Conservation (phyloP, 2,797 vertebrate genomes). For the Glossophaga mutica region DNA sequence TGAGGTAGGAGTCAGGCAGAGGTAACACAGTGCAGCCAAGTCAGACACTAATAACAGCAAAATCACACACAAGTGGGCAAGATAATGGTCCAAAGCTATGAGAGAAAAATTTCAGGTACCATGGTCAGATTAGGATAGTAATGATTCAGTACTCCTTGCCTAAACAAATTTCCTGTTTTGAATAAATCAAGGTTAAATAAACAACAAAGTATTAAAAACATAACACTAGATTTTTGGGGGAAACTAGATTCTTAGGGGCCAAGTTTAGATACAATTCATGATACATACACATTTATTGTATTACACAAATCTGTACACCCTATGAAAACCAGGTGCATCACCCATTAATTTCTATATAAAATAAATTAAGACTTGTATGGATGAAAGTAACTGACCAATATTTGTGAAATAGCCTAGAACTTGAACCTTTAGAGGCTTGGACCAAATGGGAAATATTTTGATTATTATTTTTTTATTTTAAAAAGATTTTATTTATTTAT, state of each 20-base stretch:
- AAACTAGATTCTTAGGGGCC: neutral
- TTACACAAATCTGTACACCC: neutral
- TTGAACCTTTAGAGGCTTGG: neutral
- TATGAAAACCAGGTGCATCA: neutral
- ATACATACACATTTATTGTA: neutral
- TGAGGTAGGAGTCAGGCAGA: neutral
- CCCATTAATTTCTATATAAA: conserved; percentile 6
- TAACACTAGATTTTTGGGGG: neutral
- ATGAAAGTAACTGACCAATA: neutral
- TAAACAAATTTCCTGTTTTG: neutral
- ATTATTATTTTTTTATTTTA: too few species aligned
- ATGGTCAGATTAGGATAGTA: neutral
- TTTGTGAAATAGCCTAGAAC: neutral
- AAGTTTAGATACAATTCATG: neutral
- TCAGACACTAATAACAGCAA: neutral
- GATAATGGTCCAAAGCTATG: neutral
- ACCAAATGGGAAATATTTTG: neutral
- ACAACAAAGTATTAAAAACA: neutral
- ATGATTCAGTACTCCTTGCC: neutral
- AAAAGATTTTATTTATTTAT: too few species aligned
- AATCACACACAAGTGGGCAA: neutral
- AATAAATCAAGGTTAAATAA: conserved; percentile 20
- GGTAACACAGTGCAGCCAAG: neutral
- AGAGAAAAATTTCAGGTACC: neutral
- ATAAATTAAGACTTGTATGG: neutral